phyloP scores from a whole-genome alignment of 2,113 vertebrate species.

The Baryphthengus martii region DNA sequence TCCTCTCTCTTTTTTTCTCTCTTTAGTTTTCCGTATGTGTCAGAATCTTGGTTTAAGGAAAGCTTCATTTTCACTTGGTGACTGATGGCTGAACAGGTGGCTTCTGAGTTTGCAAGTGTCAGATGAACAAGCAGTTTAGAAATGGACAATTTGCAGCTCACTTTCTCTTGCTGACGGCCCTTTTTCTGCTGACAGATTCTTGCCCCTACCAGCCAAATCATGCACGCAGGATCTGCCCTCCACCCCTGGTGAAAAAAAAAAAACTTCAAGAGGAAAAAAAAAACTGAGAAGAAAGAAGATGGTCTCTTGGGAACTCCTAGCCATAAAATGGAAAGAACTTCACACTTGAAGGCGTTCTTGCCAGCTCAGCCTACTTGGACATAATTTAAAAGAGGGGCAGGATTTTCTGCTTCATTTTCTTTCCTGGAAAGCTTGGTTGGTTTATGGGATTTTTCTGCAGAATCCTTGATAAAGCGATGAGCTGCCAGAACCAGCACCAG shows the following conservation, averaged over 20 bases:
- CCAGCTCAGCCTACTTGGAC: conserved; percentile 39
- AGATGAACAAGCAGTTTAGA: conserved; percentile 81
- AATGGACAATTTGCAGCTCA: conserved; percentile 82
- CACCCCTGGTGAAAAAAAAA: background rate
- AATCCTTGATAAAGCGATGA: background rate
- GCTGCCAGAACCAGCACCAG: background rate
- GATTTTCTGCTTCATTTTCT: conserved; percentile 24
- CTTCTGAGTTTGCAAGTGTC: conserved; percentile 76
- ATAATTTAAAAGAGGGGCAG: conserved; percentile 38
- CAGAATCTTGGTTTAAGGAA: conserved; percentile 80
- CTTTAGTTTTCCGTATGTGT: conserved; percentile 56
- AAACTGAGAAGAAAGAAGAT: background rate
- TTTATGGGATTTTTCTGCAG: background rate
- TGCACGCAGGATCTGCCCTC: conserved; percentile 29
- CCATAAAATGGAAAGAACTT: conserved; percentile 28
- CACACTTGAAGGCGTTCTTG: conserved; percentile 46
- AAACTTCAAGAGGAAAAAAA: background rate
- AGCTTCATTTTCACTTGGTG: conserved; percentile 82
- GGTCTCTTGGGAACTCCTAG: background rate
- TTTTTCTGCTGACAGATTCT: conserved; percentile 71
- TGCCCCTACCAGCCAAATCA: conserved; percentile 70
- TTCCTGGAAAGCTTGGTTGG: conserved; percentile 5
- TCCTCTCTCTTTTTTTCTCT: background rate
- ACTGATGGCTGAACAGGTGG: conserved; percentile 90
- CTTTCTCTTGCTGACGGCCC: conserved; percentile 72